A percentile compares a stretch with the other conserved stretches of the same genome.
Conservation (phyloP, 2,797 vertebrate genomes). For the Gobio occitaniae region DNA sequence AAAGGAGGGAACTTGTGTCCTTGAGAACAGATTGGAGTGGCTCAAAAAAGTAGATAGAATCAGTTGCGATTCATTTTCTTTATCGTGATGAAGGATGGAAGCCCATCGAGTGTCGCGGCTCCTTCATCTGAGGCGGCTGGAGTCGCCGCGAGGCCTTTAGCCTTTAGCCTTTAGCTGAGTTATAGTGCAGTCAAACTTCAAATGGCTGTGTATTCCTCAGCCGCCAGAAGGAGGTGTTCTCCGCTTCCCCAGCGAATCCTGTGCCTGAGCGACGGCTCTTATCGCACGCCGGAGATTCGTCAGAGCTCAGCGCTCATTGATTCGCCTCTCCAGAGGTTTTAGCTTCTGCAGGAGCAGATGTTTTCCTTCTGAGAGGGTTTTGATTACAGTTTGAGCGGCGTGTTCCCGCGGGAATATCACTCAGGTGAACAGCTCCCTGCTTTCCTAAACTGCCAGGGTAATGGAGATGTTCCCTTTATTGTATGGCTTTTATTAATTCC, state of each 20-base stretch:
- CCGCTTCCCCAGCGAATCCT: not conserved
- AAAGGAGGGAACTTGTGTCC: conserved; percentile 2
- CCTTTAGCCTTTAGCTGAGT: not conserved
- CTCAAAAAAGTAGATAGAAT: conserved; percentile 32
- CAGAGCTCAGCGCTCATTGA: not conserved
- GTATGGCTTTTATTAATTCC: no score
- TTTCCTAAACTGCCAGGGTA: not conserved
- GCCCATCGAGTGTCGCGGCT: not conserved
- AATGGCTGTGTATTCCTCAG: conserved; percentile 28
- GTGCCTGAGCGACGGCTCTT: conserved; percentile 4
- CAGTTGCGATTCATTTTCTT: conserved; percentile 37
- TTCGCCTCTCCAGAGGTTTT: not conserved
- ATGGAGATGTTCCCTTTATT: not conserved
- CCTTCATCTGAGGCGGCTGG: conserved; percentile 7
- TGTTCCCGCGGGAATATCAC: not conserved
- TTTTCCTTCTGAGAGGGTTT: not conserved
- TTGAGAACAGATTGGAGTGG: conserved; percentile 35
- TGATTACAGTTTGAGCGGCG: not conserved
- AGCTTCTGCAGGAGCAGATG: not conserved
- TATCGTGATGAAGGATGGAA: conserved; percentile 29
- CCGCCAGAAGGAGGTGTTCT: not conserved
- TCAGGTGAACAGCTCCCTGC: not conserved
- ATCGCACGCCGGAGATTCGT: conserved; percentile 2
- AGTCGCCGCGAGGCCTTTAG: not conserved
- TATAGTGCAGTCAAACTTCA: conserved; percentile 36